A percentile compares a stretch with the other conserved stretches of the same genome.
Evolutionary conservation across 2,888 invertebrate species (phyloP).

Genomic region (Pollenia labialis): DNA sequence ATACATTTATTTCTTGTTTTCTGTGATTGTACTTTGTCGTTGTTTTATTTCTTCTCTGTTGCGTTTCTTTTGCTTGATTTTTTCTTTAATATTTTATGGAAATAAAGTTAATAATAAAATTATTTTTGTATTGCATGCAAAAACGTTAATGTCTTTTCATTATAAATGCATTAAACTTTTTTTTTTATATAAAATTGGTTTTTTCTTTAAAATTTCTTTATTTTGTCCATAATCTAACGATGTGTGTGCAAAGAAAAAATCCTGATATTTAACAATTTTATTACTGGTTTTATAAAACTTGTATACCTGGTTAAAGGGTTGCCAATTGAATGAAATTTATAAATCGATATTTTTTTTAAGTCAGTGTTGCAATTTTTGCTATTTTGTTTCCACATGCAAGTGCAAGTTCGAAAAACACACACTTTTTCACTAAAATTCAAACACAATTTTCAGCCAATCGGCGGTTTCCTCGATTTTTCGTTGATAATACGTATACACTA

Average conservation of each 20-base stretch:
- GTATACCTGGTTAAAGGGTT: background rate
- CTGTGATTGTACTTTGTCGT: constrained; percentile 10
- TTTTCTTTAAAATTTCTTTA: constrained; percentile 1
- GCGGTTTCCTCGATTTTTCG: no score
- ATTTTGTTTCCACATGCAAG: no score
- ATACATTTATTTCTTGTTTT: constrained; percentile 34
- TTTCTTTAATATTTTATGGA: constrained; percentile 23
- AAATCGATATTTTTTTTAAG: background rate
- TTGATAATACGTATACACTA: no score
- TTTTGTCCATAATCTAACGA: background rate
- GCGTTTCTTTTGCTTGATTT: background rate
- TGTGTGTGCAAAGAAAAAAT: constrained; percentile 13
- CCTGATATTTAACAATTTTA: constrained; percentile 41
- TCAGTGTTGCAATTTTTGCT: no score
- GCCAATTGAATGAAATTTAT: background rate
- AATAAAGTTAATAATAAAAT: background rate
- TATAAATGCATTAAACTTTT: constrained; percentile 26
- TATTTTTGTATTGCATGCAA: constrained; percentile 8
- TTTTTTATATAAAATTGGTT: background rate
- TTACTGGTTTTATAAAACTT: background rate
- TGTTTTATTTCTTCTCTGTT: background rate
- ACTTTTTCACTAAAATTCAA: no score
- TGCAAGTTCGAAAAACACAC: no score
- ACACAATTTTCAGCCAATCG: no score
- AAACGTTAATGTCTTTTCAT: constrained; percentile 16